Base-by-base conservation (phyloP, 2,113 vertebrate species). In the Prietella phreatophila region DNA sequence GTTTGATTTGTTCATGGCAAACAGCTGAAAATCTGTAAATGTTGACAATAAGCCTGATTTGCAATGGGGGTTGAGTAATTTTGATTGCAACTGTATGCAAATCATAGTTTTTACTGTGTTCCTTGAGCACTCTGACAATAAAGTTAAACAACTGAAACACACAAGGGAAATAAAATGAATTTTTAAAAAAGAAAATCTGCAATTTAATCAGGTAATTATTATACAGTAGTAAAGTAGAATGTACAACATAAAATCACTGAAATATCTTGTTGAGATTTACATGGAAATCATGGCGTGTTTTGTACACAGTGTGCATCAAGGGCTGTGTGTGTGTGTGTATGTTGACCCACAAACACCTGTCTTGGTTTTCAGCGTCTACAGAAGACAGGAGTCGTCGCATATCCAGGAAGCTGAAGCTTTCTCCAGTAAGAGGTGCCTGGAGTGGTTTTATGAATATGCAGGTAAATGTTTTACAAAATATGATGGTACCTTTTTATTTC, bases 381-480 rank as follows among this genome's bases (percentile, higher is more conserved):
- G 97, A 95, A 99, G 98, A 96, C 97, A 98, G 0, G 97, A 99
- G 91, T 95, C 97, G 0, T 91, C 96, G 89, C 97, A 97, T 93
- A 99, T 99, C 93, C 97, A 97, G 67, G 96, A 97, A 90, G 97
- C 98, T 90, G 98, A 99, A 91, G 95, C 95, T 22, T 99, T 99
- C 94, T 98, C 97, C 89, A 99, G 96, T 95, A 99, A 99, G 93
- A 95, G 98, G 88, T 99, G 98, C 93, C 95, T 99, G 94, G 98
- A 99, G 91, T 99, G 98, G 98, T 99, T 99, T 94, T 99, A 99
- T 91, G 98, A 99, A 94, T 99, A 99, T 81, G 97, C 98, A 95
- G 98, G 98, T 98, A 94, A 75, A 50, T 63, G 22, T 36, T 55
- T 65, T 20, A 20, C 20, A 42, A 11, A 42, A 11, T 33, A 58